Percentiles rank a stretch among this genome's conserved stretches.
Conservation (phyloP, 2,797 vertebrate species). For the Erpetoichthys calabaricus region DNA sequence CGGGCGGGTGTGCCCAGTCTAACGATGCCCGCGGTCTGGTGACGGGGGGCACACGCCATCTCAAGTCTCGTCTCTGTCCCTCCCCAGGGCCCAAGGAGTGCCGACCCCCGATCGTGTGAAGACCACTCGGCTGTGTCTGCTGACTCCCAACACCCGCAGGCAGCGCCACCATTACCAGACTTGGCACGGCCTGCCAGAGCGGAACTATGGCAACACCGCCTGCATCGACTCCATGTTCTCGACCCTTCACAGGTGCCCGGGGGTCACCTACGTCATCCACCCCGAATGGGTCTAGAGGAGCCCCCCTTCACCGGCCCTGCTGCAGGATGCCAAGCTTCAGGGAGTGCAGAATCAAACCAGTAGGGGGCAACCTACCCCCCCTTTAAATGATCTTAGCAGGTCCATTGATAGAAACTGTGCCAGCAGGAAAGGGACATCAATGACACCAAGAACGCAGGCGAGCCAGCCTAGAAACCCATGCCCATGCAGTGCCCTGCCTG, state of each 20-base stretch:
- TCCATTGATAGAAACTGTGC: too few species aligned
- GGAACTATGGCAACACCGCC: background rate
- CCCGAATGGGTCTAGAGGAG: background rate
- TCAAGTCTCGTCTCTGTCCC: background rate
- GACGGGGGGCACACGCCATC: too few species aligned
- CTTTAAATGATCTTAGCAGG: too few species aligned
- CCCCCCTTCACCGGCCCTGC: background rate
- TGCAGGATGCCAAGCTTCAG: background rate
- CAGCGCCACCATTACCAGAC: constrained; percentile 1
- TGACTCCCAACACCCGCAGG: background rate
- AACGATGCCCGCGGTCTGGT: too few species aligned
- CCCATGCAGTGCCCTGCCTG: too few species aligned
- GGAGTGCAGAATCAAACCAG: background rate
- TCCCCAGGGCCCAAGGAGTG: background rate
- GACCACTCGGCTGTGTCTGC: background rate
- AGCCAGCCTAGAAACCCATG: too few species aligned
- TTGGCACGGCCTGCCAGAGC: background rate
- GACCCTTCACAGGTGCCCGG: background rate
- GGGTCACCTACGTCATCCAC: background rate
- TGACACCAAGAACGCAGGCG: background rate
- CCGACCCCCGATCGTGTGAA: background rate
- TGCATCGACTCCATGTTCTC: background rate
- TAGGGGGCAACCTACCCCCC: too few species aligned
- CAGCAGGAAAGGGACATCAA: background rate
- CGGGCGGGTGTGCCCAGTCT: too few species aligned